These are phyloP conservation scores for Prunella fulvescens DNA, from an alignment of 2,113 vertebrate genomes.

Conservation along the genomic window DNA sequence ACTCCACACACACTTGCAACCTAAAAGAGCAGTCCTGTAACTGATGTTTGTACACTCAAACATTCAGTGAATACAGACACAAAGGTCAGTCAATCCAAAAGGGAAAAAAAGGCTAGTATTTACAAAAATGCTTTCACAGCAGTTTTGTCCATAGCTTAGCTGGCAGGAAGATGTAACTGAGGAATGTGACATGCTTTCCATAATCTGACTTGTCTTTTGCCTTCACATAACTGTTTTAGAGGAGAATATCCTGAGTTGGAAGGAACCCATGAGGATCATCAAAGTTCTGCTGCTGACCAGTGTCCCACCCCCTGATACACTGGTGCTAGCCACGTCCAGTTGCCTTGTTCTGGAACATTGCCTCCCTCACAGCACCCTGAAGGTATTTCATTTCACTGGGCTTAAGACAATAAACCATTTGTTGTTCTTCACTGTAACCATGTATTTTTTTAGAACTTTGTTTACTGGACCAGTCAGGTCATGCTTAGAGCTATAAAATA, in stretches of 20 bases:
- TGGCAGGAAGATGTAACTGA: background rate
- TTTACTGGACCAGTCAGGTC: fast-evolving
- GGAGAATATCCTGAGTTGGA: background rate
- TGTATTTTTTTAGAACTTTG: background rate
- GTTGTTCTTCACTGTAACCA: background rate
- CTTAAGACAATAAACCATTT: background rate
- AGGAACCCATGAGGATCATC: background rate
- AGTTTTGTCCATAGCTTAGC: background rate
- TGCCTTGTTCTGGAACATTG: fast-evolving
- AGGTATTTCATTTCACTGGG: background rate
- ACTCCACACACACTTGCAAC: background rate
- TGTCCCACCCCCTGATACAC: fast-evolving
- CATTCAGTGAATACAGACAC: background rate
- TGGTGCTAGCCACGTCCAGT: background rate
- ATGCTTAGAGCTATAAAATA: background rate
- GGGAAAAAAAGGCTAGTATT: background rate
- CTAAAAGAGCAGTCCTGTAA: background rate
- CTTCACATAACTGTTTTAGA: background rate
- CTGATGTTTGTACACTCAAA: background rate
- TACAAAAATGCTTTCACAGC: background rate
- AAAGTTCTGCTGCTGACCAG: background rate
- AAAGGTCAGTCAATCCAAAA: background rate
- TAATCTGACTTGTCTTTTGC: background rate
- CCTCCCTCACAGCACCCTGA: background rate
- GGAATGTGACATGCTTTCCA: background rate